phyloP scores from a whole-genome alignment of 2,888 invertebrate genomes.

The Brenthis hecate region DNA sequence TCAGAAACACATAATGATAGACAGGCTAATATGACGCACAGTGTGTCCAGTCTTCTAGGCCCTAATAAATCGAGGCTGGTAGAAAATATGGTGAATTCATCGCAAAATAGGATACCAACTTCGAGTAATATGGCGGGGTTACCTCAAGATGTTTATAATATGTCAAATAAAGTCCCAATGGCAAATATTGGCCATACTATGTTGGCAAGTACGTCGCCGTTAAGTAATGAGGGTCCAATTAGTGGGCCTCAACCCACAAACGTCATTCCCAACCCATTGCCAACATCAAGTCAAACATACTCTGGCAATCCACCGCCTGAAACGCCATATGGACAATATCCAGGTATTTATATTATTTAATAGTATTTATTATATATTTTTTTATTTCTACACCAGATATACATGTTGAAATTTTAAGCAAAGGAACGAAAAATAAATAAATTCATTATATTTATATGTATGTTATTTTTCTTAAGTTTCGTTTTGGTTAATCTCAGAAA shows the following conservation, averaged over 20 bases:
- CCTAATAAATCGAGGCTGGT: constrained; percentile 49
- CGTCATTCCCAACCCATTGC: constrained; percentile 50
- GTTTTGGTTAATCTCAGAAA: too few species aligned
- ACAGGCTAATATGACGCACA: constrained; percentile 64
- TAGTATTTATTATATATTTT: too few species aligned
- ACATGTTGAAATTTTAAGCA: too few species aligned
- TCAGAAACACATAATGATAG: constrained; percentile 57
- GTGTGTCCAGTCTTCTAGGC: constrained; percentile 71
- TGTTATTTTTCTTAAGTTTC: too few species aligned
- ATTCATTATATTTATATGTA: too few species aligned
- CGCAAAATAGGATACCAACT: constrained; percentile 48
- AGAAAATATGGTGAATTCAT: constrained; percentile 42
- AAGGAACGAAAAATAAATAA: too few species aligned
- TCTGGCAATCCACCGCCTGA: constrained; percentile 63
- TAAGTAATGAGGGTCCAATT: constrained; percentile 30
- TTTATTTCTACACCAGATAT: not conserved
- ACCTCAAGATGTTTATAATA: constrained; percentile 46
- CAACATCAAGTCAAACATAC: constrained; percentile 50
- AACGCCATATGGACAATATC: constrained; percentile 66
- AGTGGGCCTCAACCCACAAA: constrained; percentile 31
- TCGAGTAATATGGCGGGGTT: constrained; percentile 41
- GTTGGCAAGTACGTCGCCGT: constrained; percentile 47
- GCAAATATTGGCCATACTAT: constrained; percentile 33
- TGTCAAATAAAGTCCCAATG: constrained; percentile 22
- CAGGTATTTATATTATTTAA: constrained; percentile 55